Evolutionary conservation across 2,113 vertebrate species (phyloP), one percentile per base, ranked within the genome.

Genomic region (Telmatochromis bifrenatus): DNA sequence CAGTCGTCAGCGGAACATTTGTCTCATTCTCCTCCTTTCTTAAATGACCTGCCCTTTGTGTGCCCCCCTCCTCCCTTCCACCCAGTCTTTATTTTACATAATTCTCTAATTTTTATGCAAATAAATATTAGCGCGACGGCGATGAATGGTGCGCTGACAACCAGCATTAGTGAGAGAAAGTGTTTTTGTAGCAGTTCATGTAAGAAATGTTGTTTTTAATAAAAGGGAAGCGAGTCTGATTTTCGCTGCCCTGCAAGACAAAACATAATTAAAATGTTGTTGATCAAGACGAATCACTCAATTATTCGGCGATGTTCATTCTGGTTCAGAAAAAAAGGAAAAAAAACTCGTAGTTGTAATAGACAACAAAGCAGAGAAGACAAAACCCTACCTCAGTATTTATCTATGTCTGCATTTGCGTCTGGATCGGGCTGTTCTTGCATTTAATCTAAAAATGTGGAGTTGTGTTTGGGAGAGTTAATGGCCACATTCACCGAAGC

Each of bases 211-310:
- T 83, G 49, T 70, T 80, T 87, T 91, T 82, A 65, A 80, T 82
- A 42, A 85, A 81, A 49, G 73, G 45, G 45, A 77, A 51, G 23
- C 6, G 15, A 77, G 70, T 28, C 23, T 51, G 77, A 54, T 33
- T 53, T 21, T 37, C 5, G 26, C 73, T 77, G 42, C 73, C 65
- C 65, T 54, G 10, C 10, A 21, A 73, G 80, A 84, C 49, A 87
- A 42, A 90, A 79, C 55, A 9, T 80, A 33, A 87, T 88, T 84
- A 81, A 82, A 87, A 83, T 31, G 80, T 60, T 83, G 82, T 26
- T 83, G 89, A 91, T 87, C 31, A 68, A 87, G 86, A 93, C 73
- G 21, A 90, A 88, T 70, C 60, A 60, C 84, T 84, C 31, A 82
- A 83, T 86, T 55, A 82, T 51, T 84, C 65, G 2, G 3, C 6